These are phyloP conservation scores for Proisotoma minuta DNA, from an alignment of 2,888 invertebrate species.

Conservation along the genomic window DNA sequence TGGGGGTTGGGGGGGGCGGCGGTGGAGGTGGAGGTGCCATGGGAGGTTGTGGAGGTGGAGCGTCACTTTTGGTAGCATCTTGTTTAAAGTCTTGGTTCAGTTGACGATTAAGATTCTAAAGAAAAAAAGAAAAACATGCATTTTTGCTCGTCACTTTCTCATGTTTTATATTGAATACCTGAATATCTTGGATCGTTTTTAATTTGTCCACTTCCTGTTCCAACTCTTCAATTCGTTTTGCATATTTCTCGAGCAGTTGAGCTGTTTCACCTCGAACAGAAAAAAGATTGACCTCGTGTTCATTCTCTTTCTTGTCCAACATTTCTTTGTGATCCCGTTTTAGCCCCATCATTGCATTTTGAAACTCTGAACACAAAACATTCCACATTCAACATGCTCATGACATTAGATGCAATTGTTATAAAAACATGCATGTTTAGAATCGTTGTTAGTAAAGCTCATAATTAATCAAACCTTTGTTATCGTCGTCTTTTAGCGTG, in stretches of 20 bases:
- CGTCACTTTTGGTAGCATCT: too few relatives aligned
- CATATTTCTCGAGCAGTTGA: conserved; percentile 50
- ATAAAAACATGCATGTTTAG: neutral
- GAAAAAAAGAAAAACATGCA: neutral
- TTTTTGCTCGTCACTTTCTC: neutral
- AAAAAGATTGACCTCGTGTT: conserved; percentile 49
- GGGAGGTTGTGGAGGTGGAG: conserved; percentile 37
- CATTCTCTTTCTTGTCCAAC: conserved; percentile 50
- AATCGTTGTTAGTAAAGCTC: neutral
- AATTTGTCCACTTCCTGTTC: conserved; percentile 50
- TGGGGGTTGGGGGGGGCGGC: conserved; percentile 44
- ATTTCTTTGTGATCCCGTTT: conserved; percentile 53
- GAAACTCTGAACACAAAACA: too few relatives aligned
- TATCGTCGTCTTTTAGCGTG: neutral
- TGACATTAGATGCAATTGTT: neutral
- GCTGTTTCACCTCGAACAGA: conserved; percentile 51
- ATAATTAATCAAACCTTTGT: conserved; percentile 7
- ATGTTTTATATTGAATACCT: conserved; percentile 48
- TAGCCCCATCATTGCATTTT: conserved; percentile 51
- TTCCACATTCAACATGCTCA: neutral
- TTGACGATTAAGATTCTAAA: conserved; percentile 29
- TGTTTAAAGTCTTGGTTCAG: conserved; percentile 28
- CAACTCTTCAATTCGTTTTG: conserved; percentile 52
- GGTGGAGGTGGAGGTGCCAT: conserved; percentile 33
- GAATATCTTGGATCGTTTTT: conserved; percentile 57